Evolutionary conservation across 2,888 invertebrate species (phyloP), one percentile per base, ranked within the genome.

Genomic region (Hirtodrosophila confusa): DNA sequence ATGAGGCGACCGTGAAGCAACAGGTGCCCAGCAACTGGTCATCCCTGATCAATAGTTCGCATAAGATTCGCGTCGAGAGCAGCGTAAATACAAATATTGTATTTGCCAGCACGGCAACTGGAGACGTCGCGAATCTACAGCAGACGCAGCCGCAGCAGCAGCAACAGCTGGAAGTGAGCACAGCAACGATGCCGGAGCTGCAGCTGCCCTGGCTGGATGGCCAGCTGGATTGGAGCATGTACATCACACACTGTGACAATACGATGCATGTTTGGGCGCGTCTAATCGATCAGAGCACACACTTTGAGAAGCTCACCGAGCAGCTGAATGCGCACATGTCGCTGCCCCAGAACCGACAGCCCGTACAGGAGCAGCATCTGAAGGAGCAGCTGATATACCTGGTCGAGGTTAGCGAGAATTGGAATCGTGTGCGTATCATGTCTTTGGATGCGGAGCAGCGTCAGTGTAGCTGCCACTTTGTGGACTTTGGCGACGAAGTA

Each of bases 401-500:
- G 29, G 89, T 90, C 0, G 82, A 75, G 90, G 93, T 75, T 90
- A 92, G 68, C 90, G 93, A 94, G 89, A 93, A 89, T 88, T 94
- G 89, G 94, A 93, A 86, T 93, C 91, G 94, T 70, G 92, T 94
- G 35, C 89, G 93, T 31, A 93, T 94, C 2, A 91, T 93, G 43
- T 88, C 91, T 27, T 60, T 90, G n/a, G 91, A 93, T 29, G 92
- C 92, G 23, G 91, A 92, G 0, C 91, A 91, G 29, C 93, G 92
- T 1, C 84, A 80, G 4, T 90, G 90, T 23, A 89, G 92, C 8
- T 95, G 95, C 53, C 95, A 95, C 76, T 94, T 96, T 68, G 94
- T 96, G 8, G 97, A 97, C 90, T 94, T 93, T 72, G 96, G 96
- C 0, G 95, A 95, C 74, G 94, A 94, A 67, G 94, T 94, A 45